Evolutionary conservation across 2,113 vertebrate genomes (phyloP), one percentile per base, ranked within the genome.

Genomic region (Thymallus thymallus): DNA sequence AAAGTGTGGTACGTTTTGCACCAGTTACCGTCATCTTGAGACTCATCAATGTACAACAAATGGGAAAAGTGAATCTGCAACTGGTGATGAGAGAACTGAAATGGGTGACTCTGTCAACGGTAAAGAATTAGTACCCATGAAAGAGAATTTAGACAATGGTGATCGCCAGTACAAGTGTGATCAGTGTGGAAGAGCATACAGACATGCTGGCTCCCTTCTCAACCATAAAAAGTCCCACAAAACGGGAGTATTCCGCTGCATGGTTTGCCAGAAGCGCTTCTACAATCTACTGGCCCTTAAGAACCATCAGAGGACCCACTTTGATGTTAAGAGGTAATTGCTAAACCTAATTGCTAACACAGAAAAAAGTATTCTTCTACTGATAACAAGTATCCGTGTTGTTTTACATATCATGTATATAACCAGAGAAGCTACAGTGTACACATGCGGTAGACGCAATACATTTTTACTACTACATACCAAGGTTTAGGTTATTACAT

Each of bases 161-260:
- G 85, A 74, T 67, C 86, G 94, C n/a, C 93, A 92, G 13, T 95
- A 94, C 84, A 88, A 83, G 75, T 97, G 96, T 74, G 92, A 93
- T 35, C 94, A 96, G 30, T 97, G 96, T 73, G 95, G 94, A 9
- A 94, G 96, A 23, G 92, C 95, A 0, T 97, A 96, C 61, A 94
- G 95, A 75, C 96, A 97, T 0, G 92, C 95, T 0, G 94, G 94
- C 24, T 96, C 95, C 5, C 93, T 96, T 46, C 93, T 96, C 6
- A 97, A 96, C 85, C 96, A 97, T 82, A 96, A 94, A 68, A 96
- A 96, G 88, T 97, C 95, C 48, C 96, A 97, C 80, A 95, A 95
- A 35, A 90, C 95, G 0, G 96, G 95, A 0, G 79, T 95, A 16
- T 96, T 96, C 85, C 93, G 93, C 76, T 97, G 96, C 77, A 88